A percentile compares a stretch with the other conserved stretches of the same genome.
Evolutionary conservation across 2,797 vertebrate species (phyloP).

Genomic region (Poeciliopsis gracilis): DNA sequence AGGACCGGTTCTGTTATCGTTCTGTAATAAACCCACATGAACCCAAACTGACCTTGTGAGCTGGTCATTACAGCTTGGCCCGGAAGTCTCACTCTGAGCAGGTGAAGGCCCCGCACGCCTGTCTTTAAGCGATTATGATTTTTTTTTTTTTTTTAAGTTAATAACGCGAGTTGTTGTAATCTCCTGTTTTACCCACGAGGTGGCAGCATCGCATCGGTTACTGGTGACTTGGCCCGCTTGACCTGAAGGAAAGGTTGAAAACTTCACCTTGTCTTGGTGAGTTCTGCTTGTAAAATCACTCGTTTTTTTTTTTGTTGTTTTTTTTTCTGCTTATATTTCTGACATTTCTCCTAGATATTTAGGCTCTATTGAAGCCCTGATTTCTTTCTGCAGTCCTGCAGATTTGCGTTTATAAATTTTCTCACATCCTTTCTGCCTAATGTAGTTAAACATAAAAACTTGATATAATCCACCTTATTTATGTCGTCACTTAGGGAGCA

Average conservation of each 20-base stretch:
- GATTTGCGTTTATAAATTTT: not conserved
- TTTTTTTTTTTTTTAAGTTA: not conserved
- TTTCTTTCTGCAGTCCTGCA: not conserved
- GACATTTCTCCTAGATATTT: not conserved
- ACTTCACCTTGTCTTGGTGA: slow-evolving; percentile 3
- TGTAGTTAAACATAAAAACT: not conserved
- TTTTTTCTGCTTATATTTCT: not conserved
- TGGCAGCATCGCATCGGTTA: slow-evolving; percentile 57
- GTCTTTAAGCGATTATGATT: not conserved
- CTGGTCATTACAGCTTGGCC: not conserved
- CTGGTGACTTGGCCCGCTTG: not conserved
- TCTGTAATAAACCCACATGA: not conserved
- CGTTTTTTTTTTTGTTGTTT: not conserved
- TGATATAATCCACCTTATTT: not conserved
- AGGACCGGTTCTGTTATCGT: not conserved
- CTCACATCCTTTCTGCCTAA: not conserved
- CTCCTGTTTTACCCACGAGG: slow-evolving; percentile 39
- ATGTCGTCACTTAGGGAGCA: slow-evolving; percentile 43
- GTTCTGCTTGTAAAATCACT: not conserved
- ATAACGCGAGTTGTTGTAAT: slow-evolving; percentile 23
- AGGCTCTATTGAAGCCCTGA: not conserved
- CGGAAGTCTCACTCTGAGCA: not conserved
- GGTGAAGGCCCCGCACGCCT: not conserved
- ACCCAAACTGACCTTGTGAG: not conserved
- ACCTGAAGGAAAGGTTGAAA: slow-evolving; percentile 5